Base-by-base conservation (phyloP, 92 coral and sea anemone genomes). In the Porites rus region DNA sequence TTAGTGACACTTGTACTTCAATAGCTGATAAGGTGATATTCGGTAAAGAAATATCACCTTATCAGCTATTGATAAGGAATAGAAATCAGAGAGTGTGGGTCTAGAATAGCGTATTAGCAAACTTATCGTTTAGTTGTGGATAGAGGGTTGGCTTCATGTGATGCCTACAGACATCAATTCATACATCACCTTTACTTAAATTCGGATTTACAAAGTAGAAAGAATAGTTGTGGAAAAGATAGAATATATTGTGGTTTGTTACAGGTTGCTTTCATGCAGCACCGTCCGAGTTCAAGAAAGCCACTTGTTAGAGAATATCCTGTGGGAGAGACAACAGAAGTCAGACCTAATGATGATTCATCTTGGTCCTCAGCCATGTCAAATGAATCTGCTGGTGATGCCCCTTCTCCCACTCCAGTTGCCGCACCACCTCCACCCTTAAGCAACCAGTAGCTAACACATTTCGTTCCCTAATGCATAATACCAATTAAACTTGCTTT, bases 231-330 rank as follows among this genome's bases (percentile, higher is more conserved):
- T 38, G 7, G 46, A 38, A 38, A 38, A 4, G 7, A 38, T 4
- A 38, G 46, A 75, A 43, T 18, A 11, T 56, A 56, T 56, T 56
- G 60, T 54, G 61, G 61, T 14, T 79, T 67, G 56, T 75, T 67
- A 25, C 81, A 94, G 98, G 93, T 93, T 66, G 98, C 98, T 0
- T 87, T 95, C 69, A 86, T 87, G 72, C 98, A 95, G 82, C 98
- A 95, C 87, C 61, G 61, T 14, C 86, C 96, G 14, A 69, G 86
- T 11, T 72, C 93, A 64, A 66, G 87, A 24, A 95, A 88, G 83
- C 98, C 94, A 79, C 93, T 95, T 77, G 96, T 95, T 84, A 87
- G 94, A 80, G 98, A 95, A 78, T 95, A 95, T 82, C 93, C 94
- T 10, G 94, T 95, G 73, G 96, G 98, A 56, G 94, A 91, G 70